Conservation (phyloP, 2,888 invertebrate species). For the Neoaliturus tenellus region DNA sequence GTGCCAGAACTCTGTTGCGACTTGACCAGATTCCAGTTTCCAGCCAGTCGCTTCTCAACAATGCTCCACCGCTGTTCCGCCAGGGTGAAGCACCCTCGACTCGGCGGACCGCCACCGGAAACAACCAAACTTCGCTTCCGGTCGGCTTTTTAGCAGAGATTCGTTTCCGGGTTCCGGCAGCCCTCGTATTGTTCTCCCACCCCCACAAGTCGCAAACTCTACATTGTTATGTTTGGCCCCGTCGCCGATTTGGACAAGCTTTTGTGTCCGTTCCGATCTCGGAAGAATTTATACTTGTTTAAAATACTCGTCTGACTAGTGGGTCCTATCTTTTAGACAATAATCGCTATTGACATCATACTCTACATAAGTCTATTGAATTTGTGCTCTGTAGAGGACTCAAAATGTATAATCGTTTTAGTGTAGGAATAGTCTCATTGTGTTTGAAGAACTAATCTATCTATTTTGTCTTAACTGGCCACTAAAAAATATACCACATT, state of each 20-base stretch:
- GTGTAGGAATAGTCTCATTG: no score
- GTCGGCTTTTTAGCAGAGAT: slow-evolving; percentile 53
- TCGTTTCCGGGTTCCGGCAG: slow-evolving; percentile 54
- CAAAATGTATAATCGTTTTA: no score
- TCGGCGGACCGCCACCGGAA: slow-evolving; percentile 16
- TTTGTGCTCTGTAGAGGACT: no score
- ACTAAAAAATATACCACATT: no score
- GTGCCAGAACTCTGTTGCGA: no score
- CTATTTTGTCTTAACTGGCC: no score
- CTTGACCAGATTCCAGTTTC: no score
- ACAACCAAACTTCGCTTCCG: slow-evolving; percentile 47
- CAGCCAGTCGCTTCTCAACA: slow-evolving; percentile 29
- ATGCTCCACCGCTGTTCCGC: not conserved
- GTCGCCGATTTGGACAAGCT: slow-evolving; percentile 14
- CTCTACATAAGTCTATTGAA: no score
- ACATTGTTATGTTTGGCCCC: slow-evolving; percentile 27
- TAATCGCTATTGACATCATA: no score
- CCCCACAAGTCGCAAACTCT: not conserved
- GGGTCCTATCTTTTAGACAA: no score
- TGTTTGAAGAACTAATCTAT: no score
- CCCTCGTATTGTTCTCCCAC: slow-evolving; percentile 45
- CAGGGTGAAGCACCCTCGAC: slow-evolving; percentile 24
- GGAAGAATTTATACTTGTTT: not conserved
- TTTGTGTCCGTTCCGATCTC: not conserved
- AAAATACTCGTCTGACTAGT: no score